Base-by-base conservation (phyloP, 2,797 vertebrate species). In the Tragelaphus eurycerus region DNA sequence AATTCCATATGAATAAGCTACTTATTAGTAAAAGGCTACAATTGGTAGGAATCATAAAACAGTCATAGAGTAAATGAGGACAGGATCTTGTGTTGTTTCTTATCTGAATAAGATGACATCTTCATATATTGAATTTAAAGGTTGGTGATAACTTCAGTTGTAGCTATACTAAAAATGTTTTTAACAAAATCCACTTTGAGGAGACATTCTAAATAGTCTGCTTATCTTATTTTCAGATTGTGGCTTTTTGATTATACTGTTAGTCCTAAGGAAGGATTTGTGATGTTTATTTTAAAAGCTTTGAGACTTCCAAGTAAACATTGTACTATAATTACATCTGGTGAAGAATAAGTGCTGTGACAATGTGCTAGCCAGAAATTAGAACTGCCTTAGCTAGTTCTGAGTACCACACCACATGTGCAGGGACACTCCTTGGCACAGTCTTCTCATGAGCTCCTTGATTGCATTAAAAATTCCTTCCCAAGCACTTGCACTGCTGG, bases 391-490 rank as follows among this genome's bases (percentile, higher is more conserved):
- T 23, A 31, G 34, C 27, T 62, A 10, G n/a, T 43, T 43, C 27
- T 79, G n/a, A 83, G 15, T 2, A 2, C 19, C 17, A 6, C 5
- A 12, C 5, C 14, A 31, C 34, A 46, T 10, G 7, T 57, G 8
- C 13, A 54, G 16, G 29, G 27, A 46, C 2, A 9, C 3, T 17
- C 19, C 15, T 34, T 38, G 4, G n/a, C 38, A 31, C 3, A 4
- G 1, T 4, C 19, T 85, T 85, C 11, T 27, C 1, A 8, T 21
- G 31, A 86, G 50, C 4, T 6, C 7, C 43, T 78, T 7, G 6
- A 19, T 2, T 25, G 10, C 7, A 10, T 6, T 7, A 11, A 3
- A 2, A 38, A 8, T 3, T 19, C 8, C n/a, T 29, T 46, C 27
- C 50, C 29, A 74, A 16, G 38, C 3, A 3, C 12, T 5, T 50